These are phyloP conservation scores for Orthosia gracilis DNA, from an alignment of 2,888 invertebrate species.

Conservation along the genomic window DNA sequence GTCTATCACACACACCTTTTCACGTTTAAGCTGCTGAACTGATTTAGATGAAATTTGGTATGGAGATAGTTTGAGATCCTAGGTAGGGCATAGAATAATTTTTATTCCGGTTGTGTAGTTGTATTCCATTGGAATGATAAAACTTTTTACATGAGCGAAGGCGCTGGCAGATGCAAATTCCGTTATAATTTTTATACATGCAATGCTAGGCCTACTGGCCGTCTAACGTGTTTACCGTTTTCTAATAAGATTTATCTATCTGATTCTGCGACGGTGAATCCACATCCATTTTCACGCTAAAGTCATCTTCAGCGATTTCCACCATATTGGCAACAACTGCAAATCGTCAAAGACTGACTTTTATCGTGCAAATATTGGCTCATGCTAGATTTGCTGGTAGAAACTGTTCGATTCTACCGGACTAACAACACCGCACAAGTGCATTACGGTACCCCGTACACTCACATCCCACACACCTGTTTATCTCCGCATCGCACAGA, in stretches of 20 bases:
- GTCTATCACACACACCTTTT: no score
- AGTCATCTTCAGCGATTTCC: background rate
- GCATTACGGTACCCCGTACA: conserved; percentile 59
- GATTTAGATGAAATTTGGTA: no score
- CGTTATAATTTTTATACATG: no score
- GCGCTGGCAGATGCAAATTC: no score
- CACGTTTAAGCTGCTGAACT: no score
- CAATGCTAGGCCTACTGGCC: background rate
- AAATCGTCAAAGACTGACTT: background rate
- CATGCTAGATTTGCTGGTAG: conserved; percentile 4
- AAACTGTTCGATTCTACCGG: background rate
- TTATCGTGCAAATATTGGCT: background rate
- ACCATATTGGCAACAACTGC: background rate
- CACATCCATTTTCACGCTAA: no score
- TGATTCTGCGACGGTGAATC: background rate
- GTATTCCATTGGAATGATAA: no score
- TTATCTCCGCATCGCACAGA: conserved; percentile 83
- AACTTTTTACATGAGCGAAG: no score
- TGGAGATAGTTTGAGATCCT: no score
- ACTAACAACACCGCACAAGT: conserved; percentile 47
- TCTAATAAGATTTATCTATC: background rate
- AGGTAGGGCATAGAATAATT: no score
- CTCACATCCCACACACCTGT: conserved; percentile 78
- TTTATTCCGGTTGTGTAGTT: no score
- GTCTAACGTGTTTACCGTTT: background rate